phyloP scores from a whole-genome alignment of 2,888 invertebrate species.

The Poecilobothrus nobilitatus region DNA sequence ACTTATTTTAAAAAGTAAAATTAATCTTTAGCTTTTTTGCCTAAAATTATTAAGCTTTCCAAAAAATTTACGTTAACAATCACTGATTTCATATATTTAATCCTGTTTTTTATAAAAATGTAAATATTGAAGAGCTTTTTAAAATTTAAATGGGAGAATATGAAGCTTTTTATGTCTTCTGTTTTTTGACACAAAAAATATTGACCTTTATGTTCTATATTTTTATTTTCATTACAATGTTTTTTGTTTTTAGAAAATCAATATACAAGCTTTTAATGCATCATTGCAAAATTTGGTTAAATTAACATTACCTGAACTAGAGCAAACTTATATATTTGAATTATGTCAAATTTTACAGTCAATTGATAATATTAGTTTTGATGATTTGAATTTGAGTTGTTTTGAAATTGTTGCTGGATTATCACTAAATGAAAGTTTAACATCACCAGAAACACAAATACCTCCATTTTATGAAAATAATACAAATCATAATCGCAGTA shows the following conservation, averaged over 20 bases:
- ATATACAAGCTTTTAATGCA: constrained; percentile 38
- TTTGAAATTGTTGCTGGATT: constrained; percentile 38
- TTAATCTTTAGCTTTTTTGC: too few species aligned
- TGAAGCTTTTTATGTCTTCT: too few species aligned
- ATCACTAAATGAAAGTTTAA: constrained; percentile 41
- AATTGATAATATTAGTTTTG: constrained; percentile 41
- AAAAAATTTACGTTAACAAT: too few species aligned
- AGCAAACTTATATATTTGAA: constrained; percentile 32
- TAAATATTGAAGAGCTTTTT: too few species aligned
- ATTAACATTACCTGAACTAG: constrained; percentile 38
- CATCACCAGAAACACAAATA: constrained; percentile 23
- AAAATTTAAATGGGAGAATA: too few species aligned
- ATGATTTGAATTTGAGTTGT: constrained; percentile 40
- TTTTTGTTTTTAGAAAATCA: constrained; percentile 36
- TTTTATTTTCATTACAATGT: background rate
- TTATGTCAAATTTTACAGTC: constrained; percentile 38
- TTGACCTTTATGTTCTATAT: too few species aligned
- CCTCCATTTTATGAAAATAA: constrained; percentile 12
- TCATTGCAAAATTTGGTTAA: constrained; percentile 38
- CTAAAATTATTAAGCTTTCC: too few species aligned
- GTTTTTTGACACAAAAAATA: too few species aligned
- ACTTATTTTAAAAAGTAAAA: too few species aligned
- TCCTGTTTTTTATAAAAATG: too few species aligned
- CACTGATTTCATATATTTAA: too few species aligned
- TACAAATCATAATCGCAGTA: constrained; percentile 9